Base-by-base conservation (phyloP, 1,140 invertebrate genomes). In the Lordiphosa stackelbergi region DNA sequence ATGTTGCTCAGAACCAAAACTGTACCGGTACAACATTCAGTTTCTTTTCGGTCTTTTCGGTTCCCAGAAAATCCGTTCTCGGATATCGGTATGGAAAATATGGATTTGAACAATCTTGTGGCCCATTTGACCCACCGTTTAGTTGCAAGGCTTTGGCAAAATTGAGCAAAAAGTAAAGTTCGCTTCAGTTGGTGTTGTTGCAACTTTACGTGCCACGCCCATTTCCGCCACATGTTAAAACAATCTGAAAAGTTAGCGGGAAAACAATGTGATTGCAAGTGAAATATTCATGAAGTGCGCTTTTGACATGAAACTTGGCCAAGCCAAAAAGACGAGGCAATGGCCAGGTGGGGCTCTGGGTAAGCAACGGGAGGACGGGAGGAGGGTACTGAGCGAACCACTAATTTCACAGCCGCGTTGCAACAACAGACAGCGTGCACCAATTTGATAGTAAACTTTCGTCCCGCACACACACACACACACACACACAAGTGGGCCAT, bases 201-300 rank as follows among this genome's bases (percentile, higher is more conserved):
- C 65, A 81, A 71, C 41, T 69, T 62, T 81, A 81, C 71, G 75
- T 79, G 74, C 53, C 48, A 66, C 75, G 75, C 75, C 75, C 75
- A 65, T 54, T 77, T 81, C 77, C 74, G 73, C 75, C 75, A 79
- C 75, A 79, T 81, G 75, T 81, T 81, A 83, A 77, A 81, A 83
- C 77, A 81, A 81, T 81, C 77, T 81, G 72, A 83, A 81, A 81
- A 81, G 77, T 81, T 81, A 77, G 77, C 77, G 72, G 77, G 57
- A 81, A 81, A 83, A 81, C 77, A 81, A 81, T 81, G 77, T 81
- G 77, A 81, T 81, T 81, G 77, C 77, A 77, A 81, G 77, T 81
- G 77, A 81, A 81, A 81, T 81, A 81, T 81, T 83, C 77, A 81
- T 81, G 77, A 74, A 81, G 63, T 83, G 68, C 61, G 66, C 77